phyloP scores from a whole-genome alignment of 2,113 vertebrate genomes.

The Brachyhypopomus gauderio region DNA sequence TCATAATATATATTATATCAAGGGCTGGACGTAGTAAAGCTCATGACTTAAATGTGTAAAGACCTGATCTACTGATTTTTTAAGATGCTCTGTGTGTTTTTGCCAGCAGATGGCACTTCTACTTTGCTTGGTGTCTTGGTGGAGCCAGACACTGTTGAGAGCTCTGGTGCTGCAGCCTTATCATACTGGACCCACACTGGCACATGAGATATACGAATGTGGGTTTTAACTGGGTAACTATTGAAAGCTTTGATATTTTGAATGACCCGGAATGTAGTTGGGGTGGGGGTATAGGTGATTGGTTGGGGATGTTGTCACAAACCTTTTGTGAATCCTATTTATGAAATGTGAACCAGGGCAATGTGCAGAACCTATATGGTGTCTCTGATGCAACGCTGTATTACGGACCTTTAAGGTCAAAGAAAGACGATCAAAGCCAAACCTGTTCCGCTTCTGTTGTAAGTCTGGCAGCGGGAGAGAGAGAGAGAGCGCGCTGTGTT shows the following conservation, averaged over 20 bases:
- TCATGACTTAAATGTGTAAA: conserved; percentile 27
- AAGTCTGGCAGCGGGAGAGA: background rate
- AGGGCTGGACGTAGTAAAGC: background rate
- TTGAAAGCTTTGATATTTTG: background rate
- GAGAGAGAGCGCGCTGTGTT: background rate
- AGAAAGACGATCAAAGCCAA: background rate
- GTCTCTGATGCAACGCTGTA: background rate
- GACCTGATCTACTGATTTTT: background rate
- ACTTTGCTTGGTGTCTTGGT: conserved; percentile 7
- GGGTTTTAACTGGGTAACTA: background rate
- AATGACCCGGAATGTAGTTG: too few species aligned
- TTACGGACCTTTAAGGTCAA: background rate
- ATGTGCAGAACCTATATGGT: background rate
- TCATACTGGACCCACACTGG: background rate
- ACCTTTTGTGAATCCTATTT: background rate
- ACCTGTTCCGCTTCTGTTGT: background rate
- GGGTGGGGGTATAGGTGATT: too few species aligned
- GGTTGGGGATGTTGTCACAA: background rate
- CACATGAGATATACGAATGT: background rate
- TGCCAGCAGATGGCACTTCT: conserved; percentile 44
- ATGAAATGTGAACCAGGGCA: background rate
- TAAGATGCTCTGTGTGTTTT: background rate
- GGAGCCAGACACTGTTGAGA: background rate
- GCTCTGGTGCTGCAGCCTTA: background rate
- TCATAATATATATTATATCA: background rate